Evolutionary conservation across 2,113 vertebrate species (phyloP).

Genomic region (Setophaga petechia): DNA sequence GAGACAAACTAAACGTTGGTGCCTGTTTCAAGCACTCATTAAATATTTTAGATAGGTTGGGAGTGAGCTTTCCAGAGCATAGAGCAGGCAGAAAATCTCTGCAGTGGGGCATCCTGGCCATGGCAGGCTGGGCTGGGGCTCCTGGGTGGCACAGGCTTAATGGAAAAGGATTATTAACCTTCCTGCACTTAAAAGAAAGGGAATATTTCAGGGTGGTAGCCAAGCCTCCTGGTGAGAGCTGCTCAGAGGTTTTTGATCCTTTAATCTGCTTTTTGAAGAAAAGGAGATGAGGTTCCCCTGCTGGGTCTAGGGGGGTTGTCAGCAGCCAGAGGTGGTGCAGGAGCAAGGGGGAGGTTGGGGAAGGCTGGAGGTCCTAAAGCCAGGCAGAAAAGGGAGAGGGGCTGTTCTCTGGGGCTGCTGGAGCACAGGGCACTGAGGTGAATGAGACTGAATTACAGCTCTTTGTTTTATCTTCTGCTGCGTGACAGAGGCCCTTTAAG

Average conservation of each 20-base stretch:
- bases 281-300: not conserved
- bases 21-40: slow-evolving; percentile 10
- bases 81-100: not conserved
- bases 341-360: not conserved
- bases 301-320: not conserved
- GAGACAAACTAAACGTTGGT: not conserved
- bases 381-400: not conserved
- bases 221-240: not conserved
- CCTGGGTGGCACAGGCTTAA: not conserved
- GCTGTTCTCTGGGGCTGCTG: not conserved
- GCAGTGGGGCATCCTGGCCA: not conserved
- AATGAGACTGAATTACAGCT: not conserved
- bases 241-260: not conserved
- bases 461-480: not conserved
- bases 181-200: not conserved
- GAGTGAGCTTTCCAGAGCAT: not conserved
- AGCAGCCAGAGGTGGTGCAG: not conserved
- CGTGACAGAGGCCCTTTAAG: not conserved
- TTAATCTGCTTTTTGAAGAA: not conserved
- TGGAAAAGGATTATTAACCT: not conserved
- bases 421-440: too few species aligned
- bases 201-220: not conserved
- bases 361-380: not conserved
- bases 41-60: slow-evolving; percentile 9
- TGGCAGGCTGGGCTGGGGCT: not conserved